Evolutionary conservation across 2,888 invertebrate species (phyloP).

Genomic region (Cephus rjabovi): DNA sequence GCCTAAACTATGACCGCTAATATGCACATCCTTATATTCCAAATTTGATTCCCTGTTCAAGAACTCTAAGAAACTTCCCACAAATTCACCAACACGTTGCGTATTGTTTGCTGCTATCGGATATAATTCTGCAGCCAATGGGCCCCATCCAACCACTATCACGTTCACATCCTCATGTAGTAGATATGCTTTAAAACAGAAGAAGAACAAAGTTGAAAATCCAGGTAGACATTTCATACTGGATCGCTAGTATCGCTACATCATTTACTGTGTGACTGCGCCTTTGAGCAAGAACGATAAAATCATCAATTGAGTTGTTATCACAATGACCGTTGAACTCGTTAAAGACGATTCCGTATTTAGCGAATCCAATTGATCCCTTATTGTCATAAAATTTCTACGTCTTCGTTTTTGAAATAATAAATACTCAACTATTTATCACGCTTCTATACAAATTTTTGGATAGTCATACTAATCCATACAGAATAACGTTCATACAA

Average conservation of each 20-base stretch:
- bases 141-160: conserved; percentile 56
- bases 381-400: conserved; percentile 37
- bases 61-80: conserved; percentile 52
- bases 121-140: conserved; percentile 48
- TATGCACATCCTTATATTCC: conserved; percentile 53
- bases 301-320: conserved; percentile 46
- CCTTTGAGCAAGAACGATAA: conserved; percentile 19
- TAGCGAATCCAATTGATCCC: conserved; percentile 43
- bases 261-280: neutral
- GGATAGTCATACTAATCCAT: neutral
- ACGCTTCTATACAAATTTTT: neutral
- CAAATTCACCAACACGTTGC: conserved; percentile 50
- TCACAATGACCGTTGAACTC: conserved; percentile 46
- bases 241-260: neutral
- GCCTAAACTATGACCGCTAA: conserved; percentile 49
- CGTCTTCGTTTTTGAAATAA: neutral
- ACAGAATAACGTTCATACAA: neutral
- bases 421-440: neutral
- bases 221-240: neutral
- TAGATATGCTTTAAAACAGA: conserved; percentile 45
- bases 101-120: conserved; percentile 53
- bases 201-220: neutral
- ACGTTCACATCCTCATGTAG: conserved; percentile 56
- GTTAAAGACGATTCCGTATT: conserved; percentile 46
- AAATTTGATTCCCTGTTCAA: conserved; percentile 52